Evolutionary conservation across 2,888 invertebrate species (phyloP).

Genomic region (Lochmaea crataegi): DNA sequence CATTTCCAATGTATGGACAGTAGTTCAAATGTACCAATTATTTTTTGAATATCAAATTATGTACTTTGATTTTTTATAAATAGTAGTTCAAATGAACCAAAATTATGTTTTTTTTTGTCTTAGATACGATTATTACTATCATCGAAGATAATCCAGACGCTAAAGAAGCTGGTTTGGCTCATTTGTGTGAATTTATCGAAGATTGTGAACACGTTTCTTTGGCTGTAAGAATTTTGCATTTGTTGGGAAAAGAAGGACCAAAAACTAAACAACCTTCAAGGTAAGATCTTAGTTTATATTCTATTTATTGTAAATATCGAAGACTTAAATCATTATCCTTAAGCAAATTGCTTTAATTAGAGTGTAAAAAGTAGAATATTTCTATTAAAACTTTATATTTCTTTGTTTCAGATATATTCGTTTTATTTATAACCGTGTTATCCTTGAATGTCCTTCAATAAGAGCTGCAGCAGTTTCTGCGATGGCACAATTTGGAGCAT

Average conservation of each 20-base stretch:
- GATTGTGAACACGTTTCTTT: slow-evolving; percentile 98
- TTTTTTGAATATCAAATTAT: slow-evolving; percentile 75
- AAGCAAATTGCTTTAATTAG: too few species aligned
- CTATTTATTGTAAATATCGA: not conserved
- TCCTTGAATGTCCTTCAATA: slow-evolving; percentile 95
- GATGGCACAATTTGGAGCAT: slow-evolving; percentile 97
- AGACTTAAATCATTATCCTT: not conserved
- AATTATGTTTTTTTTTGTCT: slow-evolving; percentile 60
- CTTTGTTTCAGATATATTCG: slow-evolving; percentile 74
- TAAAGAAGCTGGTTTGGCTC: slow-evolving; percentile 95
- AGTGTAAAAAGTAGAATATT: too few species aligned
- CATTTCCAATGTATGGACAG: not conserved
- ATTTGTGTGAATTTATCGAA: slow-evolving; percentile 99
- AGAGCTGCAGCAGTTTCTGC: slow-evolving; percentile 98
- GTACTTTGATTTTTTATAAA: not conserved
- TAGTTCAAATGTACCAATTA: slow-evolving; percentile 18
- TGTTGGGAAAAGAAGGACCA: slow-evolving; percentile 97
- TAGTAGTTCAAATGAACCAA: slow-evolving; percentile 60
- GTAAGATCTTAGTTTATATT: slow-evolving; percentile 53
- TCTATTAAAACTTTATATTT: too few species aligned
- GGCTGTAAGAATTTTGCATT: slow-evolving; percentile 94
- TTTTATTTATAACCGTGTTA: slow-evolving; percentile 91
- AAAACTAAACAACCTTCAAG: slow-evolving; percentile 92
- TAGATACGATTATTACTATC: slow-evolving; percentile 94
- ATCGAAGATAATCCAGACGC: slow-evolving; percentile 98